Conservation (phyloP, 2,113 vertebrate genomes). For the Paedocypris sp. region DNA sequence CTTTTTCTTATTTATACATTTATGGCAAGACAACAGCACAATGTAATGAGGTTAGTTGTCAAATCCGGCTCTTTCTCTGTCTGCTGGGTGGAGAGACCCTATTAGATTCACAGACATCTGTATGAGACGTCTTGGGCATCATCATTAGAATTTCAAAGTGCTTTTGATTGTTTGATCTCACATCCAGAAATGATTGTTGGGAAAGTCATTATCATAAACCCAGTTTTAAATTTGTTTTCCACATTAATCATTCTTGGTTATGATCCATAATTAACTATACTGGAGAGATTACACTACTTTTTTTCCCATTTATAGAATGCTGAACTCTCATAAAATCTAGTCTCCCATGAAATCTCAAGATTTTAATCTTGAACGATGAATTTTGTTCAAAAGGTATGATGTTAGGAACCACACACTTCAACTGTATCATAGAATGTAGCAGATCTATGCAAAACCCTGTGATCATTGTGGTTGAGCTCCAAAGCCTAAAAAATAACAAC, state of each 20-base stretch:
- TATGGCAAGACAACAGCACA: constrained; percentile 22
- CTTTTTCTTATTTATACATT: constrained; percentile 40
- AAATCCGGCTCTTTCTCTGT: constrained; percentile 17
- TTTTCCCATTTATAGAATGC: constrained; percentile 39
- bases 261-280: constrained; percentile 55
- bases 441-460: too few relatives aligned
- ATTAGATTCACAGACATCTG: constrained; percentile 39
- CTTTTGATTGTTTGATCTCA: constrained; percentile 55
- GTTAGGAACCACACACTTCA: too few relatives aligned
- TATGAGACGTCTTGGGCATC: constrained; percentile 34
- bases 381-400: too few relatives aligned
- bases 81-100: constrained; percentile 43
- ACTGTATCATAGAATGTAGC: too few relatives aligned
- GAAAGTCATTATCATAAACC: constrained; percentile 48
- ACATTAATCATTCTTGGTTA: constrained; percentile 45
- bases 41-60: constrained; percentile 37
- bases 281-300: constrained; percentile 40
- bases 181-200: constrained; percentile 49
- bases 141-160: constrained; percentile 59
- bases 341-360: neutral
- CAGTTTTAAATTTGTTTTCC: constrained; percentile 47
- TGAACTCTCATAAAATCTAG: constrained; percentile 9
- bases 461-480: too few relatives aligned
- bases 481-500: too few relatives aligned
- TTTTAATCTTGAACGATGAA: neutral